Conservation (phyloP, 2,113 vertebrate species). For the Henicopernis longicauda region DNA sequence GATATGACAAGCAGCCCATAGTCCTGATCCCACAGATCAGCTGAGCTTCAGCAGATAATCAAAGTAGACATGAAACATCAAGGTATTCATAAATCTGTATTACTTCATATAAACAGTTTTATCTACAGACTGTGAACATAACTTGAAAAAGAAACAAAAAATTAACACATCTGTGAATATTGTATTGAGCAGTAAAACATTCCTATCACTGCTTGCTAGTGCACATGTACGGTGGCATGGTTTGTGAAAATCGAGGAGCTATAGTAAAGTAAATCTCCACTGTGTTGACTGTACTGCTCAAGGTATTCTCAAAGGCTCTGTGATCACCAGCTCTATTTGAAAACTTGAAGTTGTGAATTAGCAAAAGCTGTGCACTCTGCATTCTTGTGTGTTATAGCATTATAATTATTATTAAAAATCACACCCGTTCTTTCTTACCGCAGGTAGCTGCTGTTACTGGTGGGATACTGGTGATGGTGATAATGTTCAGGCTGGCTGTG, state of each 20-base stretch:
- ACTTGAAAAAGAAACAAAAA: not conserved
- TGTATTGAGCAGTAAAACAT: not conserved
- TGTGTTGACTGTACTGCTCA: not conserved
- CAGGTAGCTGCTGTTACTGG: constrained; percentile 47
- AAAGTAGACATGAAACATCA: not conserved
- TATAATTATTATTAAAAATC: not conserved
- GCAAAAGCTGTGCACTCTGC: not conserved
- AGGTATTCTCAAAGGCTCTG: not conserved
- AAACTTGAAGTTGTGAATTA: not conserved
- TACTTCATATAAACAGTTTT: not conserved
- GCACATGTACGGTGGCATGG: fast-evolving
- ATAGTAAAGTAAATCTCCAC: not conserved
- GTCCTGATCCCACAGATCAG: not conserved
- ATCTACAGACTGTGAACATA: not conserved
- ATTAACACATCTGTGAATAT: not conserved
- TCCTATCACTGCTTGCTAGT: not conserved
- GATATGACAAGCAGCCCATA: not conserved
- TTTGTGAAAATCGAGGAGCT: not conserved
- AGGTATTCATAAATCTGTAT: not conserved
- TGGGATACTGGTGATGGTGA: constrained; percentile 54
- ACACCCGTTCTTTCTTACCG: constrained; percentile 56
- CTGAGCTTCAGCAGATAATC: not conserved
- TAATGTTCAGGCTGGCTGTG: constrained; percentile 77
- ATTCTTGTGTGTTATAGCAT: not conserved
- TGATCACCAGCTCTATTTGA: fast-evolving